Conservation (phyloP, 2,113 vertebrate genomes). For the Danionella cerebrum region DNA sequence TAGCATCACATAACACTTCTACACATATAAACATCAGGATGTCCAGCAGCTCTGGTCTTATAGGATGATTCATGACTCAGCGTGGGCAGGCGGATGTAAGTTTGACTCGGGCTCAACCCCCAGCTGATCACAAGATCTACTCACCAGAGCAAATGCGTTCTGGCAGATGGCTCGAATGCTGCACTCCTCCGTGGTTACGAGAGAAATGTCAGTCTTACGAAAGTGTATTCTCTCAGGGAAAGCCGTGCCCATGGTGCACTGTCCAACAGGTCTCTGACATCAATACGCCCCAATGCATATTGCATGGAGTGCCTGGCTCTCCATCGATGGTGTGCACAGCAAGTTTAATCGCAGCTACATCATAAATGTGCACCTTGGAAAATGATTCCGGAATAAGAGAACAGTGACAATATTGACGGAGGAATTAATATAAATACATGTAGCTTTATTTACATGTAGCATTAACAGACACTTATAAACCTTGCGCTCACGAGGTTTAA, state of each 20-base stretch:
- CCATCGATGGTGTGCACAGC: neutral
- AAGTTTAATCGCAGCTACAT: neutral
- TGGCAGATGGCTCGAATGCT: slow-evolving; percentile 22
- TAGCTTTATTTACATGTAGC: too few species aligned
- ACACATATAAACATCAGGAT: neutral
- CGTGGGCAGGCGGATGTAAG: neutral
- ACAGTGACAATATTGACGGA: too few species aligned
- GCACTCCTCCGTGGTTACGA: slow-evolving; percentile 2
- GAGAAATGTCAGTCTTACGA: slow-evolving; percentile 33
- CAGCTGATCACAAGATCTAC: neutral
- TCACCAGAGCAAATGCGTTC: slow-evolving; percentile 1
- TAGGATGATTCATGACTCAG: neutral
- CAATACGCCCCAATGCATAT: slow-evolving; percentile 4
- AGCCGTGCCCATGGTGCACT: neutral
- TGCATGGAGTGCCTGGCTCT: neutral
- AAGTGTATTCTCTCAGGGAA: slow-evolving; percentile 19
- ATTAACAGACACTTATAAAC: too few species aligned
- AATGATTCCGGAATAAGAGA: too few species aligned
- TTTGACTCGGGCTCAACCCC: neutral
- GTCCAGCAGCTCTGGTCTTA: neutral
- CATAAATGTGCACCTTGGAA: too few species aligned
- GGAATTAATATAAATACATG: too few species aligned
- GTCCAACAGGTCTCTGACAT: slow-evolving; percentile 12
- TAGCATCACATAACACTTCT: neutral
- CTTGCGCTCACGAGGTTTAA: too few species aligned